These are phyloP conservation scores for Pipistrellus pygmaeus DNA, from an alignment of 2,797 vertebrate genomes.

Conservation along the genomic window DNA sequence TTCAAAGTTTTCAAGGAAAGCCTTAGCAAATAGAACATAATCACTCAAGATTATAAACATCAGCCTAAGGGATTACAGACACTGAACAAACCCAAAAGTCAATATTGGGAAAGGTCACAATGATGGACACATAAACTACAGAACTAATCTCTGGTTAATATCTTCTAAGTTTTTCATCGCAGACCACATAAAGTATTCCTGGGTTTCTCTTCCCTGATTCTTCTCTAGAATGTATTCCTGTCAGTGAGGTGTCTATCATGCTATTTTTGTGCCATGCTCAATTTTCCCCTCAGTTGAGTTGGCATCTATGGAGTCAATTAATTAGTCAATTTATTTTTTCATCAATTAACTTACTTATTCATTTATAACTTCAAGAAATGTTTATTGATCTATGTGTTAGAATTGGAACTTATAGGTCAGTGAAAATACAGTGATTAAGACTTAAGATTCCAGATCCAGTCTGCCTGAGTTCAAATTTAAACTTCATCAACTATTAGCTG, in stretches of 20 bases:
- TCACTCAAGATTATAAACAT: conserved; percentile 42
- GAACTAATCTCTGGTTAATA: not conserved
- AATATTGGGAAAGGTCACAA: conserved; percentile 31
- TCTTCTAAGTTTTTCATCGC: not conserved
- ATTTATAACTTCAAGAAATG: not conserved
- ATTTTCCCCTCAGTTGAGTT: not conserved
- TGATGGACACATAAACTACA: not conserved
- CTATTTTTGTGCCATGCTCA: not conserved
- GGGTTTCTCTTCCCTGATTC: not conserved
- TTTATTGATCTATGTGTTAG: not conserved
- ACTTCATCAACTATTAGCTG: not conserved
- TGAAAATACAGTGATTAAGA: not conserved
- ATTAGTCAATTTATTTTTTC: not conserved
- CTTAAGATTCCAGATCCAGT: not conserved
- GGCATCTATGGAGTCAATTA: not conserved
- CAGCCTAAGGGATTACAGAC: not conserved
- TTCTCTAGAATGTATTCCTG: not conserved
- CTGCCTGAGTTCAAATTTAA: not conserved
- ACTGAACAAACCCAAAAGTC: not conserved
- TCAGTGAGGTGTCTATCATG: not conserved
- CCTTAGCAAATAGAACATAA: not conserved
- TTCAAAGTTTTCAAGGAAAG: conserved; percentile 38
- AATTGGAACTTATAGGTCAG: not conserved
- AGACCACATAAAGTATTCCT: not conserved
- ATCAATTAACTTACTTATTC: not conserved